These are phyloP conservation scores for Asteroscopus sphinx DNA, from an alignment of 2,888 invertebrate genomes.

Conservation along the genomic window DNA sequence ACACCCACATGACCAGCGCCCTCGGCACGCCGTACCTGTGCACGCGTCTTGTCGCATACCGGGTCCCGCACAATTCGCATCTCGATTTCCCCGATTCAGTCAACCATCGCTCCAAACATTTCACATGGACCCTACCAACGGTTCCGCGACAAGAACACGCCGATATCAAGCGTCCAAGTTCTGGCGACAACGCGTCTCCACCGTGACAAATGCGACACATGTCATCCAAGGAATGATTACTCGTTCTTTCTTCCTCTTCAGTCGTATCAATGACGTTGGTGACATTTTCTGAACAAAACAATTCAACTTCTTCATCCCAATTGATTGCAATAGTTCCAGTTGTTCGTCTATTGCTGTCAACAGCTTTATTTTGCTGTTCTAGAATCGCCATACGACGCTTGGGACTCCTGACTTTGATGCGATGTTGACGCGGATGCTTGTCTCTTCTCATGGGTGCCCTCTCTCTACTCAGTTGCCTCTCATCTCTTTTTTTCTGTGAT, in stretches of 20 bases:
- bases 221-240: conserved; percentile 76
- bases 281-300: conserved; percentile 47
- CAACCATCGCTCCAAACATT: conserved; percentile 94
- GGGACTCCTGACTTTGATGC: conserved; percentile 81
- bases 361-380: conserved; percentile 61
- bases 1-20: conserved; percentile 91
- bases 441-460: conserved; percentile 63
- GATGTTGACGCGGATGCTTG: conserved; percentile 72
- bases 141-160: conserved; percentile 90
- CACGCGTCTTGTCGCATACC: conserved; percentile 91
- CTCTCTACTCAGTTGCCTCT: conserved; percentile 52
- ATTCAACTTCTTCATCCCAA: conserved; percentile 66
- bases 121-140: conserved; percentile 92
- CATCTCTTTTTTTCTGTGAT: conserved; percentile 40
- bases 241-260: conserved; percentile 66
- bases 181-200: conserved; percentile 72
- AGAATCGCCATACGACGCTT: conserved; percentile 65
- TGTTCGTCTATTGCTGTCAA: conserved; percentile 50
- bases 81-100: conserved; percentile 92
- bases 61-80: conserved; percentile 93
- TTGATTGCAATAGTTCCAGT: conserved; percentile 66
- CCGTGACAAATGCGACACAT: conserved; percentile 87
- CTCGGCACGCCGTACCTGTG: conserved; percentile 89
- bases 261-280: conserved; percentile 47
- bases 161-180: conserved; percentile 79